Evolutionary conservation across 1,140 invertebrate genomes (phyloP).

Genomic region (Aphelenchoides besseyi): DNA sequence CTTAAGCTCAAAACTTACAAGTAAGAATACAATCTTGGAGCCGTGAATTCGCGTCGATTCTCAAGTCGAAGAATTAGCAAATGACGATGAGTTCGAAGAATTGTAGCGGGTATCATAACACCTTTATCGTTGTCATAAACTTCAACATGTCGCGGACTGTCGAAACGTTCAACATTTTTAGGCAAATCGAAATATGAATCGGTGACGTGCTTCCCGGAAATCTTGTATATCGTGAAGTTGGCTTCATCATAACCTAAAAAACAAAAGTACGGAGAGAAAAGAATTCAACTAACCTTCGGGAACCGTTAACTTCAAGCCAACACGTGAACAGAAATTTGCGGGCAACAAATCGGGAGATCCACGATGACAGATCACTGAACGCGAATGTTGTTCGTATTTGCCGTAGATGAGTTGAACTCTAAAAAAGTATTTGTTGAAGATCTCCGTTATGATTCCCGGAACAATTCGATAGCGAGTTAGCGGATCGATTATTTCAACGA

Average conservation of each 20-base stretch:
- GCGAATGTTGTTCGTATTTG: not conserved
- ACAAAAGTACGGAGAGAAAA: not conserved
- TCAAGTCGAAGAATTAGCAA: slow-evolving; percentile 12
- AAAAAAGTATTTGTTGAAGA: slow-evolving; percentile 15
- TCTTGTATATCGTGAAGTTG: slow-evolving; percentile 19
- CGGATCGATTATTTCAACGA: slow-evolving; percentile 20
- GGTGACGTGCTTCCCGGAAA: not conserved
- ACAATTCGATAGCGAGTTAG: slow-evolving; percentile 10
- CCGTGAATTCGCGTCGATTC: not conserved
- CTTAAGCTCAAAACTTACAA: slow-evolving; percentile 20
- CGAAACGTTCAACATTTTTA: slow-evolving; percentile 21
- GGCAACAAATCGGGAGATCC: slow-evolving; percentile 17
- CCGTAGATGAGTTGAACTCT: not conserved
- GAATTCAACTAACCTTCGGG: not conserved
- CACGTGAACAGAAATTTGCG: slow-evolving; percentile 14
- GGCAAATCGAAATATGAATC: slow-evolving; percentile 4
- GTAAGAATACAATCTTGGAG: slow-evolving; percentile 10
- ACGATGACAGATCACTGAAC: not conserved
- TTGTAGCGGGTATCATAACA: slow-evolving; percentile 11
- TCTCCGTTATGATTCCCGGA: slow-evolving; percentile 2
- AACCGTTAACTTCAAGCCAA: slow-evolving; percentile 1
- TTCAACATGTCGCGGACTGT: slow-evolving; percentile 2
- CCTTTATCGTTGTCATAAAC: slow-evolving; percentile 13
- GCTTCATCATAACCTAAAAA: slow-evolving; percentile 4
- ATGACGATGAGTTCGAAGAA: slow-evolving; percentile 12